A percentile compares a stretch with the other conserved stretches of the same genome.
phyloP scores from a whole-genome alignment of 2,113 vertebrate species.

The Corapipo altera region DNA sequence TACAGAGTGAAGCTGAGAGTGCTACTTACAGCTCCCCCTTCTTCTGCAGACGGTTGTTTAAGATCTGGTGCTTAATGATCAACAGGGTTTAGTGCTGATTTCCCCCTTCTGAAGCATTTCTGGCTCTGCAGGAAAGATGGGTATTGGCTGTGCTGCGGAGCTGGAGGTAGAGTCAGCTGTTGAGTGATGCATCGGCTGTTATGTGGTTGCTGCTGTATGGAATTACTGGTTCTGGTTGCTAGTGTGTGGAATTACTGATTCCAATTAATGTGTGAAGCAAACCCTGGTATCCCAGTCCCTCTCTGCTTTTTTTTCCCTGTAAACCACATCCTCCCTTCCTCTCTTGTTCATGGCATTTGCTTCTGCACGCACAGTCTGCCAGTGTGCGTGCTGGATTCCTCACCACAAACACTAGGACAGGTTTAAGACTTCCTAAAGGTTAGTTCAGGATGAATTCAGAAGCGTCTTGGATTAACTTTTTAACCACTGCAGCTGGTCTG shows the following conservation, averaged over 20 bases:
- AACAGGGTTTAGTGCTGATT: not conserved
- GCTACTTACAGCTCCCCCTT: not conserved
- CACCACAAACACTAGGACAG: not conserved
- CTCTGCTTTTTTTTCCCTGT: not conserved
- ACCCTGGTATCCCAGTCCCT: not conserved
- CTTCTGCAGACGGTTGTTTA: not conserved
- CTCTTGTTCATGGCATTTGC: fast-evolving
- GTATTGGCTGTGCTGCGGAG: not conserved
- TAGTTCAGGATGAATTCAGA: not conserved
- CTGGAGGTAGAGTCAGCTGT: not conserved
- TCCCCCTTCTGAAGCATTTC: not conserved
- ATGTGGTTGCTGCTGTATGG: not conserved
- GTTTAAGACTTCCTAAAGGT: not conserved
- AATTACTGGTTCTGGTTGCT: not conserved
- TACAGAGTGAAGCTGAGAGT: not conserved
- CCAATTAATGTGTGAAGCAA: not conserved
- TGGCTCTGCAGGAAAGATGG: not conserved
- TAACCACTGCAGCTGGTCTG: not conserved
- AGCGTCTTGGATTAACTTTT: not conserved
- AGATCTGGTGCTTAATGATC: not conserved
- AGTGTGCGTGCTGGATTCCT: not conserved
- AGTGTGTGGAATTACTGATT: not conserved
- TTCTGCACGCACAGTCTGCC: not conserved
- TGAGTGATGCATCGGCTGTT: not conserved
- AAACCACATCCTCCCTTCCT: not conserved